Percentiles rank a stretch among this genome's conserved stretches.
Conservation (phyloP, 2,113 vertebrate species). For the Perognathus longimembris region DNA sequence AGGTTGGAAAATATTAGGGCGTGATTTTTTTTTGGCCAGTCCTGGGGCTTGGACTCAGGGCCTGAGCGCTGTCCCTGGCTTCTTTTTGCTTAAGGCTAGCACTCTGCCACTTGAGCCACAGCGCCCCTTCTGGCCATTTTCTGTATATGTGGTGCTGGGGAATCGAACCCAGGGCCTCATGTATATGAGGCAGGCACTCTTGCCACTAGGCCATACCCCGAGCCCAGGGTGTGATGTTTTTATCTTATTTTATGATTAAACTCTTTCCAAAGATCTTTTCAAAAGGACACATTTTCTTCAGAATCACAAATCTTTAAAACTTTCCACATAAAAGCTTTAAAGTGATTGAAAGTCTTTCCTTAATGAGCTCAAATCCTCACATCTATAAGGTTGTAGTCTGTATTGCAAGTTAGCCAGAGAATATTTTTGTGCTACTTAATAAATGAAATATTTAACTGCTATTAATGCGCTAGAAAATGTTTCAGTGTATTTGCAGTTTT, state of each 20-base stretch:
- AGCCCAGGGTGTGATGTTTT: too few species aligned
- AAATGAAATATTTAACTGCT: constrained; percentile 55
- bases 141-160: too few species aligned
- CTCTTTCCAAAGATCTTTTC: constrained; percentile 66
- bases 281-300: constrained; percentile 6
- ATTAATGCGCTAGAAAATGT: background rate
- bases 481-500: constrained; percentile 8
- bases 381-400: constrained; percentile 31
- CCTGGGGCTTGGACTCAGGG: too few species aligned
- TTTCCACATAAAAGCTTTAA: constrained; percentile 23
- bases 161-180: too few species aligned
- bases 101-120: too few species aligned
- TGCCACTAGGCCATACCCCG: too few species aligned
- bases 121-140: too few species aligned
- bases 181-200: too few species aligned
- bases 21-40: too few species aligned
- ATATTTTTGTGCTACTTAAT: constrained; percentile 49
- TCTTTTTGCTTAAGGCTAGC: too few species aligned
- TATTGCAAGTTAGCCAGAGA: background rate
- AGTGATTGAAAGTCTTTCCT: constrained; percentile 35
- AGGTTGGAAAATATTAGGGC: constrained; percentile 53
- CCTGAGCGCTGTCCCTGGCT: too few species aligned
- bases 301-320: constrained; percentile 23
- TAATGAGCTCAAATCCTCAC: constrained; percentile 39
- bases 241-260: constrained; percentile 53